A percentile compares a stretch with the other conserved stretches of the same genome.
These are phyloP conservation scores for Byasa hedistus DNA, from an alignment of 2,888 invertebrate genomes.

Conservation along the genomic window DNA sequence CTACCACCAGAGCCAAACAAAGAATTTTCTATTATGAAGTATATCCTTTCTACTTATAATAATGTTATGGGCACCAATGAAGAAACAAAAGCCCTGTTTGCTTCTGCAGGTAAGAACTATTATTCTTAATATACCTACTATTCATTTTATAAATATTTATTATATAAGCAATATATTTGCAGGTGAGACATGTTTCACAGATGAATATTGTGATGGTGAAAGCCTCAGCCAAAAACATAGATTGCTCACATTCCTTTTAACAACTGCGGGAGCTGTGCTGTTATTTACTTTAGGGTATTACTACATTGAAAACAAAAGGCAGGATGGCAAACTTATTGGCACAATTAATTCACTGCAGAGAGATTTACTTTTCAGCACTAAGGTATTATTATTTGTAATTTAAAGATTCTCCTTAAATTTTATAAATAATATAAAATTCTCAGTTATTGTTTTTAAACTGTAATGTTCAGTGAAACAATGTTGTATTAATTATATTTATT, in stretches of 20 bases:
- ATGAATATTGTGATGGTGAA: slow-evolving; percentile 68
- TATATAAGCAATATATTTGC: slow-evolving; percentile 34
- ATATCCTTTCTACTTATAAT: slow-evolving; percentile 55
- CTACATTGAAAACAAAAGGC: slow-evolving; percentile 86
- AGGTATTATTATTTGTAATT: slow-evolving; percentile 51
- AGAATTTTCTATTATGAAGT: slow-evolving; percentile 62
- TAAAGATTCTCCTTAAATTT: no score
- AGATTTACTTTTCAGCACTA: slow-evolving; percentile 73
- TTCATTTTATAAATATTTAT: slow-evolving; percentile 30
- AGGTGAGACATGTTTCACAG: slow-evolving; percentile 65
- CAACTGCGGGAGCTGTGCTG: slow-evolving; percentile 86
- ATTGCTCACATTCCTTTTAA: slow-evolving; percentile 79
- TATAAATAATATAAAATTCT: no score
- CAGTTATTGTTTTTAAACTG: no score
- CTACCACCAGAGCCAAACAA: slow-evolving; percentile 38
- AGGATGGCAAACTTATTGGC: slow-evolving; percentile 85
- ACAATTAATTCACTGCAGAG: slow-evolving; percentile 79
- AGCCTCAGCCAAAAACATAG: slow-evolving; percentile 61
- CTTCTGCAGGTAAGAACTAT: slow-evolving; percentile 52
- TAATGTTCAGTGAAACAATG: no score
- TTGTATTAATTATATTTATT: no score
- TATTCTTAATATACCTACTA: slow-evolving; percentile 1
- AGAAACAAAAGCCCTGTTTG: slow-evolving; percentile 64
- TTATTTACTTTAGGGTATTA: slow-evolving; percentile 88
- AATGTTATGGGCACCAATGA: slow-evolving; percentile 59